These are phyloP conservation scores for Cantharis rustica DNA, from an alignment of 2,888 invertebrate genomes.

Conservation along the genomic window DNA sequence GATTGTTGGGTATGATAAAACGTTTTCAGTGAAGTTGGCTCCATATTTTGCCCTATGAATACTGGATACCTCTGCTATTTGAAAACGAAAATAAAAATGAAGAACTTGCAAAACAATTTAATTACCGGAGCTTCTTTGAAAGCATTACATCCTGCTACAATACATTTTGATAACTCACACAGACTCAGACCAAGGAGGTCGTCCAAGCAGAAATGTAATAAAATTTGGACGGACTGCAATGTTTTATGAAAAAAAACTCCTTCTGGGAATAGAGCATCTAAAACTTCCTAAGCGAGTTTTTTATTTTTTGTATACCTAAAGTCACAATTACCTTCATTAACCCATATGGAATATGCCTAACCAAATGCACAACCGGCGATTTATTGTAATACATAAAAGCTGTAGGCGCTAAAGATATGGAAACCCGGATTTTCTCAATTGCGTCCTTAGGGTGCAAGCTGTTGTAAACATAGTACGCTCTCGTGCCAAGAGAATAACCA, in stretches of 20 bases:
- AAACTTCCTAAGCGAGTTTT: not conserved
- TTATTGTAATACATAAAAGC: not conserved
- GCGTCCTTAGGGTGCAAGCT: constrained; percentile 72
- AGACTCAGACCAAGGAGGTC: not conserved
- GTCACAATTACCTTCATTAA: not conserved
- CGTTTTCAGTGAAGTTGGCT: not conserved
- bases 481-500: constrained; percentile 90
- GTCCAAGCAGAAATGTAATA: not conserved
- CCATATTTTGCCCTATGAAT: not conserved
- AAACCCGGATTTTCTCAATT: constrained; percentile 66
- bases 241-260: not conserved
- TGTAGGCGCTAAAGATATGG: constrained; percentile 70
- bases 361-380: not conserved
- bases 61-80: not conserved
- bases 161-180: not conserved
- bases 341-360: not conserved
- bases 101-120: not conserved
- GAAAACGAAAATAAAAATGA: not conserved
- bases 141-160: not conserved
- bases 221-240: not conserved
- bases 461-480: constrained; percentile 70
- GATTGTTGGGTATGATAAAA: not conserved
- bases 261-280: not conserved
- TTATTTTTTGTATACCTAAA: not conserved
- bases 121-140: not conserved